Evolutionary conservation across 2,797 vertebrate genomes (phyloP).

Genomic region (Thripadectes ignobilis): DNA sequence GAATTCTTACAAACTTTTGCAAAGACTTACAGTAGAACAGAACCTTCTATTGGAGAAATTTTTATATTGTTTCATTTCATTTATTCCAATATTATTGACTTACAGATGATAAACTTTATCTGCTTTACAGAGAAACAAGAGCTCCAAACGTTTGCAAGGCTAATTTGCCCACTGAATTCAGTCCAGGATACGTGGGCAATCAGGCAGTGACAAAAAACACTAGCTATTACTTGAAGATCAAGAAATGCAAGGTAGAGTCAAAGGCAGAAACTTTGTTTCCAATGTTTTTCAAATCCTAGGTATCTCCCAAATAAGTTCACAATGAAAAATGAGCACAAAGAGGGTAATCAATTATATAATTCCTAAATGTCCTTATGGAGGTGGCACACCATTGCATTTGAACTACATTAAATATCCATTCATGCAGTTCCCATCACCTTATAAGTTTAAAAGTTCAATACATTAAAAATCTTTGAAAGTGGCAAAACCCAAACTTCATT

Average conservation of each 20-base stretch:
- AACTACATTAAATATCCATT: neutral
- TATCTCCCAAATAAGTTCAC: neutral
- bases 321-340: neutral
- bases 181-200: neutral
- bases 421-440: neutral
- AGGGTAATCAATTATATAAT: neutral
- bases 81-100: neutral
- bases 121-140: neutral
- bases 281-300: neutral
- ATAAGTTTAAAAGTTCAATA: neutral
- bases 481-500: neutral
- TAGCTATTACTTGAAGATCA: neutral
- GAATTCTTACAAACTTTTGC: neutral
- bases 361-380: neutral
- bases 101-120: neutral
- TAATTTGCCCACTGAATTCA: neutral
- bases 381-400: neutral
- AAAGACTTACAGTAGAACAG: neutral
- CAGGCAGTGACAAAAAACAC: neutral
- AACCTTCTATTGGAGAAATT: neutral
- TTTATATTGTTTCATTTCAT: neutral
- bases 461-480: neutral
- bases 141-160: neutral
- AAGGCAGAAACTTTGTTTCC: neutral
- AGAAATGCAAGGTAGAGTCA: neutral